Evolutionary conservation across 2,888 invertebrate genomes (phyloP).

Genomic region (Microplitis deprimator): DNA sequence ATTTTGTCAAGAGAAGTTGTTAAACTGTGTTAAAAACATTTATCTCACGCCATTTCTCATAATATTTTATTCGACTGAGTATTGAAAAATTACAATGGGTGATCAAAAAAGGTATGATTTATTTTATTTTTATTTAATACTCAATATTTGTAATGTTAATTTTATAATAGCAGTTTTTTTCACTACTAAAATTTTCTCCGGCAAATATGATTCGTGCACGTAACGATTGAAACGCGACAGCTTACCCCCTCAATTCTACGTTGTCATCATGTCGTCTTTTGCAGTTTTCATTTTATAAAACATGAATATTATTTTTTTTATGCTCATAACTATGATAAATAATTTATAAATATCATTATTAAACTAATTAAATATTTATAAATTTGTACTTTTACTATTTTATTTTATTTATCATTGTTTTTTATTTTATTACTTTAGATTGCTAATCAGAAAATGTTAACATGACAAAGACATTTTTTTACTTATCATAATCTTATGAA

Average conservation of each 20-base stretch:
- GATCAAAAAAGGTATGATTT: constrained; percentile 65
- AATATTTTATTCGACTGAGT: neutral
- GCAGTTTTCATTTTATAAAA: constrained; percentile 50
- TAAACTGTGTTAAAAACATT: neutral
- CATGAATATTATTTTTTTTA: neutral
- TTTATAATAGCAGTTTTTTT: constrained; percentile 23
- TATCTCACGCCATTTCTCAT: constrained; percentile 7
- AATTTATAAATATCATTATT: constrained; percentile 3
- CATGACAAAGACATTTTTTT: constrained; percentile 40
- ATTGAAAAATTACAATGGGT: constrained; percentile 55
- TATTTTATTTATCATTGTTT: neutral
- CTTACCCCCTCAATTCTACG: constrained; percentile 68
- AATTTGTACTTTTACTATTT: neutral
- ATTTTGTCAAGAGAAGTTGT: neutral
- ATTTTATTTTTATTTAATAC: constrained; percentile 22
- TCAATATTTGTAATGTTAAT: constrained; percentile 7
- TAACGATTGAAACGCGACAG: constrained; percentile 51
- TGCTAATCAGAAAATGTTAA: constrained; percentile 26
- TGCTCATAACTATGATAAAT: too few species aligned
- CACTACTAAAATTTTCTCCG: constrained; percentile 29
- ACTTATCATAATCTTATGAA: constrained; percentile 1
- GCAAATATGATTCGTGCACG: constrained; percentile 40
- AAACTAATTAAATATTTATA: neutral
- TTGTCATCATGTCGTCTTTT: constrained; percentile 71
- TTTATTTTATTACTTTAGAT: constrained; percentile 26